These are phyloP conservation scores for Hemicrepidius hirtus DNA, from an alignment of 2,888 invertebrate genomes.

Conservation along the genomic window DNA sequence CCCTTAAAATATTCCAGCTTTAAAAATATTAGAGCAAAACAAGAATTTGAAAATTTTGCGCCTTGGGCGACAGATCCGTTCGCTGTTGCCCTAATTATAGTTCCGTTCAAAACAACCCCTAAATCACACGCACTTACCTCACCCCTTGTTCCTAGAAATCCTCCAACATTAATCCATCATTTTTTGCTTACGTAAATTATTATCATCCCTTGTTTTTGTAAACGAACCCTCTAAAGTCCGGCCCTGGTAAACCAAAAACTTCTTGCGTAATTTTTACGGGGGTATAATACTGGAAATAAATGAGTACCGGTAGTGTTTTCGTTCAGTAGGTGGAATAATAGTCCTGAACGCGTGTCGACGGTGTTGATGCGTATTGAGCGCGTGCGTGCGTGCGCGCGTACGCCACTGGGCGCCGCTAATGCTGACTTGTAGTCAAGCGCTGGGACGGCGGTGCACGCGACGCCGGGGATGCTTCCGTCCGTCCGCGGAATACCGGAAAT, in stretches of 20 bases:
- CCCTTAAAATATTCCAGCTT: too few relatives aligned
- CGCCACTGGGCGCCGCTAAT: slow-evolving; percentile 53
- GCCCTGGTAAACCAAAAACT: background rate
- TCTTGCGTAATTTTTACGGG: slow-evolving; percentile 29
- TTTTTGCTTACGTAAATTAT: slow-evolving; percentile 10
- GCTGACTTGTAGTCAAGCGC: slow-evolving; percentile 49
- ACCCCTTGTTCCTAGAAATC: slow-evolving; percentile 9
- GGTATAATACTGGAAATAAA: slow-evolving; percentile 34
- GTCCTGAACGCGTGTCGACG: slow-evolving; percentile 31
- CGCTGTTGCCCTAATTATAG: too few relatives aligned
- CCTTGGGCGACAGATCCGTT: too few relatives aligned
- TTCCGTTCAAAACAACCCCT: slow-evolving; percentile 23
- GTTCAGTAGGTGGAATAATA: slow-evolving; percentile 50
- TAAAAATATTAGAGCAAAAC: too few relatives aligned
- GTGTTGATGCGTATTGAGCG: slow-evolving; percentile 35
- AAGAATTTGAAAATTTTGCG: too few relatives aligned
- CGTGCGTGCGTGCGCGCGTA: slow-evolving; percentile 52
- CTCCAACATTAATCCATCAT: slow-evolving; percentile 14
- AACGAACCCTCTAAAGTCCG: background rate
- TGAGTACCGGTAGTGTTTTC: slow-evolving; percentile 42
- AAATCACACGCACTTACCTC: background rate
- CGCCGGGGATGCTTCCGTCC: slow-evolving; percentile 46
- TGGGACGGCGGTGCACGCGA: slow-evolving; percentile 45
- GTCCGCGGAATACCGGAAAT: slow-evolving; percentile 47
- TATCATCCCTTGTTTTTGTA: background rate